phyloP scores from a whole-genome alignment of 2,797 vertebrate genomes.

The Notolepis coatsorum region DNA sequence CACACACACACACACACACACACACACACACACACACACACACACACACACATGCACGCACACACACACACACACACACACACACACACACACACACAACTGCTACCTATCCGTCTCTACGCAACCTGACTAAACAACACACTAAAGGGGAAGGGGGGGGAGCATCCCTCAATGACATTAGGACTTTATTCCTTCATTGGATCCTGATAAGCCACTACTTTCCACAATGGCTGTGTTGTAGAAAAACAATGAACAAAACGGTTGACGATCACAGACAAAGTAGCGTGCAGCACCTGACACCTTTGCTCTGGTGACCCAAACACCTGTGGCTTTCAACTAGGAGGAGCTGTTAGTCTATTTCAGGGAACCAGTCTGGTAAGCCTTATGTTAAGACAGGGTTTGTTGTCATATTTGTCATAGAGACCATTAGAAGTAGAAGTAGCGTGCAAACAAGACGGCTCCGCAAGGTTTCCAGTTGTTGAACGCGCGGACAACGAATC shows the following conservation, averaged over 20 bases:
- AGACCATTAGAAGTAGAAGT: not conserved
- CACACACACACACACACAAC: constrained; percentile 3
- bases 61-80: constrained; percentile 7
- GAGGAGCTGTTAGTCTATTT: not conserved
- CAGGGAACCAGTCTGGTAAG: no score
- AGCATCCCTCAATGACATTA: not conserved
- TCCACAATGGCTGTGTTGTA: constrained; percentile 31
- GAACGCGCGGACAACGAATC: no score
- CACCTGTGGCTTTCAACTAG: not conserved
- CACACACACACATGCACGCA: constrained; percentile 1
- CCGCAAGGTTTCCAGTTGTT: no score
- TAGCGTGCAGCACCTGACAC: constrained; percentile 24
- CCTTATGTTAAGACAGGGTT: no score
- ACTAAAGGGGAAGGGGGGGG: not conserved
- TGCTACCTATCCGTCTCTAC: not conserved
- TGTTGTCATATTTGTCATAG: no score
- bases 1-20: not conserved
- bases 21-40: not conserved
- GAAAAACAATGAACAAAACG: constrained; percentile 39
- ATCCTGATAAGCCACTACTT: constrained; percentile 15
- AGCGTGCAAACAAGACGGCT: no score
- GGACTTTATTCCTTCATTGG: constrained; percentile 15
- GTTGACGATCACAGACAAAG: constrained; percentile 17
- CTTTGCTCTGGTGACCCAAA: constrained; percentile 1
- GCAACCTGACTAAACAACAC: constrained; percentile 32